Conservation (phyloP, 2,888 invertebrate genomes). For the Agrochola circellaris region DNA sequence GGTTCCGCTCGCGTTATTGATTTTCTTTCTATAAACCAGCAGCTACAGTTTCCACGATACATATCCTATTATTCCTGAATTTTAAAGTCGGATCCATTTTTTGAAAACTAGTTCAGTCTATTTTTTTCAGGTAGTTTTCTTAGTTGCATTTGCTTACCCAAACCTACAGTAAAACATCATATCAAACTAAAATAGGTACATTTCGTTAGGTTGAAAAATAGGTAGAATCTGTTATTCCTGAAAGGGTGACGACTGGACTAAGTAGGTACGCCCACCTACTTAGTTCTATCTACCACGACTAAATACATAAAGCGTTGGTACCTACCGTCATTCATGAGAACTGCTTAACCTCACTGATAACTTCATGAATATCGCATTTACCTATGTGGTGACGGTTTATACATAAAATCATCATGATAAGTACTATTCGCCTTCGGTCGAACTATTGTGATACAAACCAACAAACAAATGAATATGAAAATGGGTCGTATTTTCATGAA, state of each 20-base stretch:
- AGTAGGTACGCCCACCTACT: neutral
- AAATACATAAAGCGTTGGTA: neutral
- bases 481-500: conserved; percentile 11
- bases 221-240: neutral
- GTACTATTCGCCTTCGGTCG: neutral
- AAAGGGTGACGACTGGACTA: conserved; percentile 13
- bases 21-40: conserved; percentile 12
- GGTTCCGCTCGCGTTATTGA: conserved; percentile 18
- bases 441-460: neutral
- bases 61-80: conserved; percentile 7
- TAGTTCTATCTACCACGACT: neutral
- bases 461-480: neutral
- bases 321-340: conserved; percentile 6
- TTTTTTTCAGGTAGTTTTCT: conserved; percentile 2
- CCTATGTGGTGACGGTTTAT: neutral
- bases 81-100: conserved; percentile 23
- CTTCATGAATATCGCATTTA: neutral
- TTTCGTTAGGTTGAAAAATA: neutral
- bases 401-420: neutral
- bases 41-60: conserved; percentile 2
- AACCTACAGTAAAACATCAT: neutral
- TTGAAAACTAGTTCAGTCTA: conserved; percentile 15
- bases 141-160: neutral
- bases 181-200: neutral
- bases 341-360: neutral